A percentile compares a stretch with the other conserved stretches of the same genome.
Conservation (phyloP, 1,140 invertebrate genomes). For the Drosophila guanche region DNA sequence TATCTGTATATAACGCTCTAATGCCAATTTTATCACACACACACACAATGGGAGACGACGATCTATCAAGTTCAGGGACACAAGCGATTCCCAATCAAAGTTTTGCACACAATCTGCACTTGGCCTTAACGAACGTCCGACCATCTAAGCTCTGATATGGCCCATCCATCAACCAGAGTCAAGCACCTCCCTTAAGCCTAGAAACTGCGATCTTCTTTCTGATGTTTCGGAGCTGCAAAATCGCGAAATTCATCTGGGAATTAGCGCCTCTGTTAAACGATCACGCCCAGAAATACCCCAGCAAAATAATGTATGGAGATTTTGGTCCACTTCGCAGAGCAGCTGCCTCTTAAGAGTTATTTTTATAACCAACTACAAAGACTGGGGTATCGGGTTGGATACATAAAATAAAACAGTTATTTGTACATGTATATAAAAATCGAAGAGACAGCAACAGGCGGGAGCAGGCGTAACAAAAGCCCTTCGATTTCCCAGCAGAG, state of each 20-base stretch:
- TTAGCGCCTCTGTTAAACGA: constrained; percentile 11
- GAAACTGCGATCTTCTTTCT: constrained; percentile 23
- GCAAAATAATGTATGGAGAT: neutral
- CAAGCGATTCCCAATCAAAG: constrained; percentile 12
- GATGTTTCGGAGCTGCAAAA: constrained; percentile 7
- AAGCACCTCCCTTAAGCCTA: constrained; percentile 6
- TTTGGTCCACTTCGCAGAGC: constrained; percentile 8
- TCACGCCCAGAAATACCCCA: constrained; percentile 41
- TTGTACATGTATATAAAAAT: neutral
- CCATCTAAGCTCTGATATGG: constrained; percentile 19
- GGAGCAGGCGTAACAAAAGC: neutral
- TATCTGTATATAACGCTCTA: constrained; percentile 46
- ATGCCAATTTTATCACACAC: constrained; percentile 50
- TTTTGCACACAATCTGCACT: constrained; percentile 8
- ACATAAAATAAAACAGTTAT: no score
- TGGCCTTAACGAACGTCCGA: constrained; percentile 36
- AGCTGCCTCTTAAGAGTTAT: constrained; percentile 9
- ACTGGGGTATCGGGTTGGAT: neutral
- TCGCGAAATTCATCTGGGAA: constrained; percentile 30
- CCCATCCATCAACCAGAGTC: constrained; percentile 19
- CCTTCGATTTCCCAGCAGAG: neutral
- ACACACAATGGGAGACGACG: constrained; percentile 12
- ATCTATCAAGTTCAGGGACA: constrained; percentile 53
- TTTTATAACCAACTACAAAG: constrained; percentile 18
- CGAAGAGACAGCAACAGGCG: neutral